Conservation (phyloP, 2,888 invertebrate genomes). For the Acleris cristana region DNA sequence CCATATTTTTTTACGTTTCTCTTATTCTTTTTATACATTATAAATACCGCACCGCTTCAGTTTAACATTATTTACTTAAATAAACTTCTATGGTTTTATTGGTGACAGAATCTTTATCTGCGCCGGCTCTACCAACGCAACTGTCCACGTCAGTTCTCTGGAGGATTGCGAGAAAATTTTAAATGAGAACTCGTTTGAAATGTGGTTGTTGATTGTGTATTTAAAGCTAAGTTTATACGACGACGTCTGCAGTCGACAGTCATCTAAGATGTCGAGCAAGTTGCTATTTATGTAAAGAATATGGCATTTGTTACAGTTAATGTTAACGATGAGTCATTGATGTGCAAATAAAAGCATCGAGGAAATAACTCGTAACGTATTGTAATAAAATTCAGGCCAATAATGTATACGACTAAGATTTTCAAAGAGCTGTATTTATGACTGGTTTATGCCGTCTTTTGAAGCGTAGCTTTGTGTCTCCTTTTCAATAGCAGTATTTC, state of each 20-base stretch:
- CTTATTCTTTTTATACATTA: background rate
- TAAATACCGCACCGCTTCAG: conserved; percentile 12
- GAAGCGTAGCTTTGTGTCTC: conserved; percentile 3
- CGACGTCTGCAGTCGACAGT: conserved; percentile 29
- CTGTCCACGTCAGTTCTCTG: conserved; percentile 43
- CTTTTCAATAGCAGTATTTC: conserved; percentile 9
- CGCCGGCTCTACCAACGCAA: conserved; percentile 40
- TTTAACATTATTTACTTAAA: conserved; percentile 13
- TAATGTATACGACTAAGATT: conserved; percentile 6
- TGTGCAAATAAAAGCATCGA: conserved; percentile 21
- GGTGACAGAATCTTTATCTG: conserved; percentile 38
- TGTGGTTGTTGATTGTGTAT: conserved; percentile 42
- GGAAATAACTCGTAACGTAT: conserved; percentile 19
- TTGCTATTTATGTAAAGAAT: conserved; percentile 34
- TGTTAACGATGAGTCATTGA: conserved; percentile 33
- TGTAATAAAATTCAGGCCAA: conserved; percentile 15
- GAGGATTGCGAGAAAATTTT: conserved; percentile 43
- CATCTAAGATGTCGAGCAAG: conserved; percentile 27
- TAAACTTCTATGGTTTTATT: conserved; percentile 35
- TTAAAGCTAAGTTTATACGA: conserved; percentile 45
- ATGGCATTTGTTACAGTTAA: conserved; percentile 29
- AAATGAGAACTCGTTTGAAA: conserved; percentile 42
- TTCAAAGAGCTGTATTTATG: conserved; percentile 11
- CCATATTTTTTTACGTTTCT: too few species aligned
- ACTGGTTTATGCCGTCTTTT: conserved; percentile 16